Conservation (phyloP, 2,113 vertebrate genomes). For the Myanophis thanlyinensis region DNA sequence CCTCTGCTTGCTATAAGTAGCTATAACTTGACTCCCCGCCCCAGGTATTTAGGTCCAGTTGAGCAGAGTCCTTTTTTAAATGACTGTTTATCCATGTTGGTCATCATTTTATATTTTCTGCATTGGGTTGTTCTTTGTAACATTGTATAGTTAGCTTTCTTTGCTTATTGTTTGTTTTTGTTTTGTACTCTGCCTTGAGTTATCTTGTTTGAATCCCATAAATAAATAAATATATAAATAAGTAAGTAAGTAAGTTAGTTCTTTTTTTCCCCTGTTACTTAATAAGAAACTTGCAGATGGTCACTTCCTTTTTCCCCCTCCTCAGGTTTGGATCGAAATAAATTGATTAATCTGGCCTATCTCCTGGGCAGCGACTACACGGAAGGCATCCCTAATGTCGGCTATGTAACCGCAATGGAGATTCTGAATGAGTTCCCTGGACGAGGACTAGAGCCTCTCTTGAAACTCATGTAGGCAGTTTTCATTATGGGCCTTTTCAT, state of each 20-base stretch:
- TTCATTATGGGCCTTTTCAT: not conserved
- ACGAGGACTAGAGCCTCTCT: slow-evolving; percentile 84
- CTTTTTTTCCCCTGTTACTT: not conserved
- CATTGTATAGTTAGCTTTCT: not conserved
- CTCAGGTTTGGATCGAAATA: slow-evolving; percentile 88
- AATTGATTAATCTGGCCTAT: slow-evolving; percentile 95
- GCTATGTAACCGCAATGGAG: slow-evolving; percentile 94
- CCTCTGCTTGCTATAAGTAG: not conserved
- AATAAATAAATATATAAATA: not conserved
- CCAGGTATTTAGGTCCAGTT: not conserved
- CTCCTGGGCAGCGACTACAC: slow-evolving; percentile 97
- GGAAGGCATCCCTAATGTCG: slow-evolving; percentile 89
- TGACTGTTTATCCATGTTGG: not conserved
- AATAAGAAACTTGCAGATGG: not conserved
- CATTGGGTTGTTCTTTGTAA: not conserved
- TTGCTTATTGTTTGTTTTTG: not conserved
- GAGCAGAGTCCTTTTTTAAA: not conserved
- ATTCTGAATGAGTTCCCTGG: slow-evolving; percentile 97
- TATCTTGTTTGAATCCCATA: not conserved
- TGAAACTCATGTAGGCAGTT: slow-evolving; percentile 77
- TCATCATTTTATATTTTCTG: not conserved
- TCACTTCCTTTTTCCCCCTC: not conserved
- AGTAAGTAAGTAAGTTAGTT: too few species aligned
- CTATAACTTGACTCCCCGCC: not conserved
- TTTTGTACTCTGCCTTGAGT: not conserved